A percentile compares a stretch with the other conserved stretches of the same genome.
Conservation (phyloP, 1,140 invertebrate genomes). For the Anthonomus grandis region DNA sequence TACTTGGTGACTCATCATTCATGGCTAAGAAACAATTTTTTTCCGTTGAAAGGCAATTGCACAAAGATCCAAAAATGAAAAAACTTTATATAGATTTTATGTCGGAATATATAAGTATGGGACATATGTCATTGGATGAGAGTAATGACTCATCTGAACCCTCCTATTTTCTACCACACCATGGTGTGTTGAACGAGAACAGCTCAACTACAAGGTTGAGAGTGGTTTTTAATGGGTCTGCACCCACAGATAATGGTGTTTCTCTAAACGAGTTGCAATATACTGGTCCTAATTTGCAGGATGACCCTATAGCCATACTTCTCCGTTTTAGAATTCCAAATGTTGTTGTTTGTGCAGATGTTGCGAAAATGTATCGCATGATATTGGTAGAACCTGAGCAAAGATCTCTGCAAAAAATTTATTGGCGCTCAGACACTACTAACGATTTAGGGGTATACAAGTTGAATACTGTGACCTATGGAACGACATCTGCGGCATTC, state of each 20-base stretch:
- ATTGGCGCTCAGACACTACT: slow-evolving; percentile 21
- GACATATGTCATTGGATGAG: slow-evolving; percentile 30
- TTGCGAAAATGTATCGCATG: slow-evolving; percentile 46
- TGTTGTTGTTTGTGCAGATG: slow-evolving; percentile 44
- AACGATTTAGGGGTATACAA: slow-evolving; percentile 8
- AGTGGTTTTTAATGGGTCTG: slow-evolving; percentile 39
- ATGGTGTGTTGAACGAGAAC: slow-evolving; percentile 31
- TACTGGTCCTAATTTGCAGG: slow-evolving; percentile 46
- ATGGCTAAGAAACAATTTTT: not conserved
- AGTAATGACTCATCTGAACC: not conserved
- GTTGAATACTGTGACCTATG: slow-evolving; percentile 37
- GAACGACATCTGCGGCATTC: slow-evolving; percentile 40
- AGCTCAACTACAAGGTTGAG: slow-evolving; percentile 32
- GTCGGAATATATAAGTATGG: slow-evolving; percentile 29
- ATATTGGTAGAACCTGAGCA: slow-evolving; percentile 34
- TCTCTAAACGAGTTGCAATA: slow-evolving; percentile 46
- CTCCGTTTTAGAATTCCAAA: slow-evolving; percentile 45
- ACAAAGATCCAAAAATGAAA: not conserved
- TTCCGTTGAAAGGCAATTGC: not conserved
- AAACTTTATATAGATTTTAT: slow-evolving; percentile 36
- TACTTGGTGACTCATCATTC: not conserved
- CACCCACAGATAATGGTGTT: slow-evolving; percentile 30
- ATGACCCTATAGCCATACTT: slow-evolving; percentile 46
- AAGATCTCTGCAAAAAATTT: slow-evolving; percentile 36
- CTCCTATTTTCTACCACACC: slow-evolving; percentile 45